Conservation (phyloP, 2,888 invertebrate species). For the Spisula subtruncata region DNA sequence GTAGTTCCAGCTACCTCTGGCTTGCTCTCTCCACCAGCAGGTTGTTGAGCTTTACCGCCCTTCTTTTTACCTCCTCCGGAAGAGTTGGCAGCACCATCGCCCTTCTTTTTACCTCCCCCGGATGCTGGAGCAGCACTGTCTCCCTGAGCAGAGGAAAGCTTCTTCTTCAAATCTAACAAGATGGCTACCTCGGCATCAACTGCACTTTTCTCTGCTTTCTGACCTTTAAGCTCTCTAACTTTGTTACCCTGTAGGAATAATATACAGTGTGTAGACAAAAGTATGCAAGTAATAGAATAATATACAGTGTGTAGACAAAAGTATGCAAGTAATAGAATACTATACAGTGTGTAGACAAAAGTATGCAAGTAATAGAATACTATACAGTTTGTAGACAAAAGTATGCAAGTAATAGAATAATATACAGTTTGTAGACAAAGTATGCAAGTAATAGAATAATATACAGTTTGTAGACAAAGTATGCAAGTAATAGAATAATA, state of each 20-base stretch:
- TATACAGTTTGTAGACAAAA: too few species aligned
- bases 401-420: too few species aligned
- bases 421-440: too few species aligned
- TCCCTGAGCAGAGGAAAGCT: constrained; percentile 88
- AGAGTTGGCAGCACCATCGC: constrained; percentile 11
- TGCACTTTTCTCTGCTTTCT: constrained; percentile 92
- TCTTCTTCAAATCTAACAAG: constrained; percentile 92
- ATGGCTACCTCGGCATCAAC: constrained; percentile 93
- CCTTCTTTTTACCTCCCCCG: constrained; percentile 44
- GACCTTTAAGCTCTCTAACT: constrained; percentile 93
- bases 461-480: too few species aligned
- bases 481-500: too few species aligned
- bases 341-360: too few species aligned
- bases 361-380: too few species aligned
- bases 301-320: too few species aligned
- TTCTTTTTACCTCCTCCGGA: constrained; percentile 37
- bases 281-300: too few species aligned
- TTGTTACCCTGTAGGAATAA: constrained; percentile 90
- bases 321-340: too few species aligned
- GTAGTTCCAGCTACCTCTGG: constrained; percentile 34
- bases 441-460: too few species aligned
- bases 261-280: background rate
- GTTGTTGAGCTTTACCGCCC: constrained; percentile 28
- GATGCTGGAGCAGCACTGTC: constrained; percentile 42
- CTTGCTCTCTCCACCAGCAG: constrained; percentile 6